These are phyloP conservation scores for Todus mexicanus DNA, from an alignment of 2,797 vertebrate species.

Conservation along the genomic window DNA sequence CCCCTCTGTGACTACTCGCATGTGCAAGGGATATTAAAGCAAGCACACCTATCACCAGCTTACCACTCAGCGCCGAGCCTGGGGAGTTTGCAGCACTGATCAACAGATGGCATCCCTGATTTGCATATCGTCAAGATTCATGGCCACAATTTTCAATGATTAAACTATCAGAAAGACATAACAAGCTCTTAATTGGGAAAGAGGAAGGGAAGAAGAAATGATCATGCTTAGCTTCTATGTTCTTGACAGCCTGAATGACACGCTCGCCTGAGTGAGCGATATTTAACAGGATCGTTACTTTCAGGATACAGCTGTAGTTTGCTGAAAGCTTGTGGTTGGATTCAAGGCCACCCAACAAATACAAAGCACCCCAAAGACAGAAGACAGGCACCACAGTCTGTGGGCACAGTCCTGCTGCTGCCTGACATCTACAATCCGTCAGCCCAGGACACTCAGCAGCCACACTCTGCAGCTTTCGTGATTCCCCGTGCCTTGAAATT, in stretches of 20 bases:
- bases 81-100: not conserved
- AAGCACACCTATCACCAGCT: not conserved
- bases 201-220: not conserved
- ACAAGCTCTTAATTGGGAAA: slow-evolving; percentile 20
- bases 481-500: not conserved
- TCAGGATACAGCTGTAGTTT: not conserved
- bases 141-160: not conserved
- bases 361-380: not conserved
- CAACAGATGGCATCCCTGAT: not conserved
- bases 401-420: not conserved
- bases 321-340: not conserved
- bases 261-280: not conserved
- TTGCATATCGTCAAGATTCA: slow-evolving; percentile 1
- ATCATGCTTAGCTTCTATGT: not conserved
- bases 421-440: rapidly evolving
- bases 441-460: not conserved
- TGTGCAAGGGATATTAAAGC: not conserved
- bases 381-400: not conserved
- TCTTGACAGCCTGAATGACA: not conserved
- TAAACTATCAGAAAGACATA: slow-evolving; percentile 20
- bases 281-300: not conserved
- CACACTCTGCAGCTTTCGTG: rapidly evolving
- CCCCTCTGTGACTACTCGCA: not conserved
- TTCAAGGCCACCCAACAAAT: not conserved
- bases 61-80: rapidly evolving